phyloP scores from a whole-genome alignment of 2,888 invertebrate species.

The Cataglyphis rosenhaueri region DNA sequence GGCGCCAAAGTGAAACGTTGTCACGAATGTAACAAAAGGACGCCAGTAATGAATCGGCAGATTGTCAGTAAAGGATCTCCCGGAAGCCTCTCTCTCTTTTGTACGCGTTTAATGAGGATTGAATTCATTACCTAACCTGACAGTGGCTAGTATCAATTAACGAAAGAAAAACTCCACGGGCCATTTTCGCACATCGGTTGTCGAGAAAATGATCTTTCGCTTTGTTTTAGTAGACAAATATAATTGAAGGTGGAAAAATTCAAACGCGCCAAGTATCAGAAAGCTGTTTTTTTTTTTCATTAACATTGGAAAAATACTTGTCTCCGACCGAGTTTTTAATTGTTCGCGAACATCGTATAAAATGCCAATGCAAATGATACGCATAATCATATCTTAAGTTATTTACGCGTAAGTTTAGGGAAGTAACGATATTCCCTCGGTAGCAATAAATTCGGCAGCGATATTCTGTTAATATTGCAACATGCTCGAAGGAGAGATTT shows the following conservation, averaged over 20 bases:
- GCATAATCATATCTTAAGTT: neutral
- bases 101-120: conserved; percentile 61
- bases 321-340: neutral
- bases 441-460: conserved; percentile 8
- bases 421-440: neutral
- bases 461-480: conserved; percentile 19
- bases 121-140: conserved; percentile 55
- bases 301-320: conserved; percentile 14
- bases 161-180: conserved; percentile 36
- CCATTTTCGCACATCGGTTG: conserved; percentile 28
- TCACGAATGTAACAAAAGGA: conserved; percentile 50
- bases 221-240: neutral
- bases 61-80: conserved; percentile 47
- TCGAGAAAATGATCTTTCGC: neutral
- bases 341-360: neutral
- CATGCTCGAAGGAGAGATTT: conserved; percentile 2
- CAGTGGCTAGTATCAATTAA: conserved; percentile 63
- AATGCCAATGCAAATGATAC: neutral
- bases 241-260: conserved; percentile 32
- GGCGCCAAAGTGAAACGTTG: conserved; percentile 43
- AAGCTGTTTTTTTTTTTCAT: conserved; percentile 10
- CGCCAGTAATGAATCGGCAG: conserved; percentile 58
- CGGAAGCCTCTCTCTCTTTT: conserved; percentile 30
- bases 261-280: conserved; percentile 1
- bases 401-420: neutral